Base-by-base conservation (phyloP, 2,113 vertebrate genomes). In the Climacteris rufus region DNA sequence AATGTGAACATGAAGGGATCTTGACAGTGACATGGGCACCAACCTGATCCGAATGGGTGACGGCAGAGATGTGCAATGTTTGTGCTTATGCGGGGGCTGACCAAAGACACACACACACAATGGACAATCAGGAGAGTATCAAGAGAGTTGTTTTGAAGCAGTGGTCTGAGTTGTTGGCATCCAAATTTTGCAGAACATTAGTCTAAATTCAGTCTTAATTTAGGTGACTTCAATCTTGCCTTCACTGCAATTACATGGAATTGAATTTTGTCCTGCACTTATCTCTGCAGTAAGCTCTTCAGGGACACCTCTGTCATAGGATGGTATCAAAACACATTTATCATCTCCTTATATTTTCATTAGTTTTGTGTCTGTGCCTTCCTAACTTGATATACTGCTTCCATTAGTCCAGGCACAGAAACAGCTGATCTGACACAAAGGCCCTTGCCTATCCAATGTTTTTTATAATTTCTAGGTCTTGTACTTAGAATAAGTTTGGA, bases 261-360 rank as follows among this genome's bases (percentile, higher is more conserved):
- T 68, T 83, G 45, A 81, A 92, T 70, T 92, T 59, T 90, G 59
- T 65, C 56, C 50, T 80, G 27, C 25, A 18, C 37, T 85, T 70
- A 83, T 15, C 65, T 90, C 64, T 78, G 60, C n/a, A 89, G 53
- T 27, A 87, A 91, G n/a, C 3, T 90, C 76, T 89, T 92, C 40
- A 60, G 86, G 56, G 68, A 90, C 60, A 81, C 15, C 15, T 63
- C 15, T 22, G 27, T 56, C 68, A 81, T 60, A 54, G 39, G 35
- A 40, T 59, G 18, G 35, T 89, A 83, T 84, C 86, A 92, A 92
- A 93, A 78, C 60, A 96, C 80, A 84, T 95, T 92, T 92, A 75
- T 91, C 83, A 89, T 78, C 11, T 44, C 11, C 4, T n/a, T 75
- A 13, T 81, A 94, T 87, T 92, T 93, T 94, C 76, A 82, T 92